phyloP scores from a whole-genome alignment of 2,113 vertebrate genomes.

The Synodontis membranacea region DNA sequence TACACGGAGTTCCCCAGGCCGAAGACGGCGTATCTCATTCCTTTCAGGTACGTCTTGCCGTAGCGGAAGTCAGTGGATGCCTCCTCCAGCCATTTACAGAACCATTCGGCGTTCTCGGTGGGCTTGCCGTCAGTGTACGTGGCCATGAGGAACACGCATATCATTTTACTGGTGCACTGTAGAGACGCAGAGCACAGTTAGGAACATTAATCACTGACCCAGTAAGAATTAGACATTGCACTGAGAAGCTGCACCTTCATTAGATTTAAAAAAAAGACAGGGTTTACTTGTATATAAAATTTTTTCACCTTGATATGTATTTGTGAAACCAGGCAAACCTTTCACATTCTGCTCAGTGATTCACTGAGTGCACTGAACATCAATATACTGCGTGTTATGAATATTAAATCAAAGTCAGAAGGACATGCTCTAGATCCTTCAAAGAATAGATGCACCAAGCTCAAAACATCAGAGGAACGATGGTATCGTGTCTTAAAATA shows the following conservation, averaged over 20 bases:
- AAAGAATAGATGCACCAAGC: background rate
- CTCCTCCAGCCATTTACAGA: constrained; percentile 93
- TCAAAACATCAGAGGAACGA: too few relatives aligned
- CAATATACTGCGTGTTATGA: too few relatives aligned
- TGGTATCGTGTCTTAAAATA: background rate
- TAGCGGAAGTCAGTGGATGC: constrained; percentile 87
- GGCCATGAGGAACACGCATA: constrained; percentile 88
- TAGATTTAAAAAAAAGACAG: background rate
- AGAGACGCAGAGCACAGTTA: constrained; percentile 20
- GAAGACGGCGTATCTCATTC: constrained; percentile 87
- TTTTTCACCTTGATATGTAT: background rate
- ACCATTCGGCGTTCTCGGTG: constrained; percentile 83
- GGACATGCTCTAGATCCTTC: background rate
- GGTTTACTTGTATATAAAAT: background rate
- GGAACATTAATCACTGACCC: background rate
- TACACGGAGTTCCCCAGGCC: constrained; percentile 90
- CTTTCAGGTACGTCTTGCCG: constrained; percentile 82
- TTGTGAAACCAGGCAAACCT: background rate
- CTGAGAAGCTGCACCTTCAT: background rate
- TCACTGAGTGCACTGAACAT: background rate
- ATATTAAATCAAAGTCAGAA: background rate
- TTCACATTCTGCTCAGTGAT: background rate
- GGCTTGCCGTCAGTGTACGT: constrained; percentile 87
- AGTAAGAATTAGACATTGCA: background rate
- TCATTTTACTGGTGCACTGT: constrained; percentile 74